phyloP scores from a whole-genome alignment of 2,888 invertebrate species.

The Drosophila longiperda region DNA sequence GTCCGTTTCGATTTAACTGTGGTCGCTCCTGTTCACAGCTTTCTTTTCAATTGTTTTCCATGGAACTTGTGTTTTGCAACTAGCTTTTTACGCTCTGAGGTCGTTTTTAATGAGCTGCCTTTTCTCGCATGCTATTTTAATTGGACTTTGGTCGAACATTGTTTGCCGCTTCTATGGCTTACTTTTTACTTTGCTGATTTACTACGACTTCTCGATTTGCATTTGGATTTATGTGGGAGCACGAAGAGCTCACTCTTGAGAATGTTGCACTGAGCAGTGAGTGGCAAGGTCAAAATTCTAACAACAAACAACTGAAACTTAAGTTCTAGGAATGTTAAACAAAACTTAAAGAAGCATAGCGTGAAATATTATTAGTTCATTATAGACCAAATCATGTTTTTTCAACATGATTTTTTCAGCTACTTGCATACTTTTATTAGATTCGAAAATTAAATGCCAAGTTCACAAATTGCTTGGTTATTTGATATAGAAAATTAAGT shows the following conservation, averaged over 20 bases:
- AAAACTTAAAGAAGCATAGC: not conserved
- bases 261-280: slow-evolving; percentile 10
- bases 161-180: slow-evolving; percentile 43
- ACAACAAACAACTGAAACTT: not conserved
- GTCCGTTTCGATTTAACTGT: slow-evolving; percentile 15
- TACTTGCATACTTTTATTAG: not conserved
- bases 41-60: slow-evolving; percentile 58
- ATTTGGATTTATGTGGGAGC: slow-evolving; percentile 50
- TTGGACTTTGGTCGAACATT: slow-evolving; percentile 56
- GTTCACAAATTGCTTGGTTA: not conserved
- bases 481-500: not conserved
- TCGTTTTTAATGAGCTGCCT: slow-evolving; percentile 68
- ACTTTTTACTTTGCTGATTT: slow-evolving; percentile 23
- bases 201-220: slow-evolving; percentile 7
- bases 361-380: not conserved
- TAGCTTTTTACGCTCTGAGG: slow-evolving; percentile 52
- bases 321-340: not conserved
- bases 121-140: slow-evolving; percentile 57
- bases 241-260: slow-evolving; percentile 13
- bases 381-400: not conserved
- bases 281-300: slow-evolving; percentile 30
- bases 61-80: slow-evolving; percentile 24
- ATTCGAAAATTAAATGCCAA: not conserved
- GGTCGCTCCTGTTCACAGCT: slow-evolving; percentile 56
- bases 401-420: not conserved